A percentile compares a stretch with the other conserved stretches of the same genome.
phyloP scores from a whole-genome alignment of 2,797 vertebrate genomes.

The Semotilus atromaculatus region DNA sequence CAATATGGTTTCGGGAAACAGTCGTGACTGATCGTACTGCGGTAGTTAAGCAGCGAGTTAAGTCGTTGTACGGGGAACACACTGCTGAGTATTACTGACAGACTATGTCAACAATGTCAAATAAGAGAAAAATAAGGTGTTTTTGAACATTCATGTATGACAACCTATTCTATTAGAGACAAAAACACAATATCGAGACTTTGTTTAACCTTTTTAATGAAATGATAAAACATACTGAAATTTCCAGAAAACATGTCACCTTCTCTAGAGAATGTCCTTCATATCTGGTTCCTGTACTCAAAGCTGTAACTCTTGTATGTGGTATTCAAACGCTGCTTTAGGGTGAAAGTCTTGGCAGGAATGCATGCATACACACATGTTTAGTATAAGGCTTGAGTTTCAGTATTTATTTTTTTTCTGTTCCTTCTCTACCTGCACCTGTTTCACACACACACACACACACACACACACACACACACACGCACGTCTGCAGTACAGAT shows the following conservation, averaged over 20 bases:
- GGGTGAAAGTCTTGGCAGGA: not conserved
- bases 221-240: too few species aligned
- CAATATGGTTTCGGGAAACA: not conserved
- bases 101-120: not conserved
- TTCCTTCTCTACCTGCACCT: conserved; percentile 44
- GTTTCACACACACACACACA: conserved; percentile 15
- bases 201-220: too few species aligned
- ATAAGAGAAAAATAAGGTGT: too few species aligned
- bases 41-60: too few species aligned
- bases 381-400: conserved; percentile 8
- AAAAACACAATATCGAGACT: too few species aligned
- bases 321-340: not conserved
- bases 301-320: not conserved
- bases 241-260: too few species aligned
- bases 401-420: conserved; percentile 28
- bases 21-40: too few species aligned
- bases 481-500: conserved; percentile 22
- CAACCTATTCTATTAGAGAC: not conserved
- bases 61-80: fast-evolving
- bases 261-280: not conserved
- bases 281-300: not conserved
- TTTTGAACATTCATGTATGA: not conserved
- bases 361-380: not conserved
- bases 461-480: not conserved
- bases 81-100: not conserved